phyloP scores from a whole-genome alignment of 2,113 vertebrate species.

The Sitta europaea region DNA sequence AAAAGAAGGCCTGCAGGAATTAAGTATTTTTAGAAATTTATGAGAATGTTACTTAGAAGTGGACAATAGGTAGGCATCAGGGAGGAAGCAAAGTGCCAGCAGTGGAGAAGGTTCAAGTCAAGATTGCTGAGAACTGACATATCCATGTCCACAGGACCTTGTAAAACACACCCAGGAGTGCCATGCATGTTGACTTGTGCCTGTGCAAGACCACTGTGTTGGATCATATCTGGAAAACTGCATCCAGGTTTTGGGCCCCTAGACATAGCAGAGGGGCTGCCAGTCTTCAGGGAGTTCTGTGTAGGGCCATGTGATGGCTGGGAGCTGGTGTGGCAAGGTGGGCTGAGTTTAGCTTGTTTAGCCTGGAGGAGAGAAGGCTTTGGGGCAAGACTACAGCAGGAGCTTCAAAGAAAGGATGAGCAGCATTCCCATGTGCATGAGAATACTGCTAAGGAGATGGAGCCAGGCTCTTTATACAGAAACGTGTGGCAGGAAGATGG shows the following conservation, averaged over 20 bases:
- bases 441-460: neutral
- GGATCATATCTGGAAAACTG: neutral
- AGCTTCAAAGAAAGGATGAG: neutral
- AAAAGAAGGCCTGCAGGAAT: neutral
- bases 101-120: neutral
- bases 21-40: neutral
- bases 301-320: neutral
- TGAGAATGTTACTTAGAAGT: neutral
- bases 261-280: neutral
- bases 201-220: neutral
- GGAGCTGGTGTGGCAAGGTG: neutral
- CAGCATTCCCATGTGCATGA: neutral
- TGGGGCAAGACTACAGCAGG: rapidly evolving
- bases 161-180: neutral
- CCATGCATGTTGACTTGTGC: rapidly evolving
- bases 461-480: neutral
- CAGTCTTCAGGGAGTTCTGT: neutral
- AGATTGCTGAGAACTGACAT: neutral
- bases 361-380: neutral
- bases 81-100: neutral
- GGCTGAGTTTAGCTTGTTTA: neutral
- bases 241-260: neutral
- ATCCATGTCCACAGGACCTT: neutral
- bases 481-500: neutral
- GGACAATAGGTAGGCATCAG: neutral